A percentile compares a stretch with the other conserved stretches of the same genome.
phyloP scores from a whole-genome alignment of 2,888 invertebrate species.

The Pegoplata infirma region DNA sequence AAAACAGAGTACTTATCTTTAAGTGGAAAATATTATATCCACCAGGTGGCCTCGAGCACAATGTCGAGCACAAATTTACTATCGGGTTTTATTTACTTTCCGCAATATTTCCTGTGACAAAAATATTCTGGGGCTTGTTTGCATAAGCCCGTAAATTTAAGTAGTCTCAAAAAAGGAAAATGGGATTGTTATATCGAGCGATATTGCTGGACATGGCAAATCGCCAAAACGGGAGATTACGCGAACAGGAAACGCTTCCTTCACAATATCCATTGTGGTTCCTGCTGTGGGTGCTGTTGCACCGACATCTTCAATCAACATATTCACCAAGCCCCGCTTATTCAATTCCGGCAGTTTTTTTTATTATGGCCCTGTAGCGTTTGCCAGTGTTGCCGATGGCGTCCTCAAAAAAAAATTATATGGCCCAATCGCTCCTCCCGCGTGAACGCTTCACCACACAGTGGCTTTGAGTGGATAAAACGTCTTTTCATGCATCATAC shows the following conservation, averaged over 20 bases:
- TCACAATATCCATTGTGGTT: neutral
- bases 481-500: neutral
- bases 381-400: neutral
- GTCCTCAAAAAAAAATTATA: neutral
- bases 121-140: neutral
- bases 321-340: neutral
- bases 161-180: neutral
- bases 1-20: no score
- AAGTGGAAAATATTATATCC: no score
- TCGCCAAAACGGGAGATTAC: constrained; percentile 7
- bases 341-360: neutral
- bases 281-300: neutral
- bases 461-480: neutral
- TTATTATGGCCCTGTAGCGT: neutral
- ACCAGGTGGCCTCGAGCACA: no score
- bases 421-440: neutral
- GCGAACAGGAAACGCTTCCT: constrained; percentile 10
- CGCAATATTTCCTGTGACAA: no score
- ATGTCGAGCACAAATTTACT: no score
- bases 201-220: constrained; percentile 9
- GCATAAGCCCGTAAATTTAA: neutral
- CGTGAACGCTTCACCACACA: neutral
- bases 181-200: constrained; percentile 1
- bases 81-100: no score
- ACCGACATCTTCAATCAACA: neutral